Evolutionary conservation across 2,888 invertebrate species (phyloP).

Genomic region (Dascillus cervinus): DNA sequence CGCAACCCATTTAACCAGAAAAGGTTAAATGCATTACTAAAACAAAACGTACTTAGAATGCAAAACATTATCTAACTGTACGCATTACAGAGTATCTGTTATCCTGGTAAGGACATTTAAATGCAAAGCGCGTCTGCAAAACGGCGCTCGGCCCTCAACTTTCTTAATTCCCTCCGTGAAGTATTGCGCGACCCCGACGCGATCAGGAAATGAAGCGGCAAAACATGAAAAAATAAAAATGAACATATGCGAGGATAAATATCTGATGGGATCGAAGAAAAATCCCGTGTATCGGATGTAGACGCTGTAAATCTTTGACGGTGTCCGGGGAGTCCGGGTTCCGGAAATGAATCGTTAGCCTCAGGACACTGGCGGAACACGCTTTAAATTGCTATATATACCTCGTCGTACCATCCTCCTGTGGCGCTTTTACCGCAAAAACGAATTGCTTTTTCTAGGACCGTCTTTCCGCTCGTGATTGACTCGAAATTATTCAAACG

Average conservation of each 20-base stretch:
- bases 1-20: too few species aligned
- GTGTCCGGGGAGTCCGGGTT: constrained; percentile 24
- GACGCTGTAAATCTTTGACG: constrained; percentile 28
- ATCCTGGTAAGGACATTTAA: constrained; percentile 24
- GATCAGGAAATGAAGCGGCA: too few species aligned
- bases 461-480: constrained; percentile 6
- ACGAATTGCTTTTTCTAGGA: constrained; percentile 13
- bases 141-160: constrained; percentile 24
- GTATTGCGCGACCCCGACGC: too few species aligned
- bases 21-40: too few species aligned
- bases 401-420: constrained; percentile 5
- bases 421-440: constrained; percentile 9
- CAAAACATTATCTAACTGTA: constrained; percentile 17
- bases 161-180: constrained; percentile 24
- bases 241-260: too few species aligned
- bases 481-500: constrained; percentile 8
- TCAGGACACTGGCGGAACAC: constrained; percentile 30
- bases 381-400: constrained; percentile 29
- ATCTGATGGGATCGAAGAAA: constrained; percentile 21
- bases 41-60: constrained; percentile 18
- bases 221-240: too few species aligned
- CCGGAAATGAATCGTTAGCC: constrained; percentile 36
- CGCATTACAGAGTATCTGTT: constrained; percentile 21
- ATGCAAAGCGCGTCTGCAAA: constrained; percentile 27
- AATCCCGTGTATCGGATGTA: constrained; percentile 26